These are phyloP conservation scores for Formica aserva DNA, from an alignment of 2,888 invertebrate species.

Conservation along the genomic window DNA sequence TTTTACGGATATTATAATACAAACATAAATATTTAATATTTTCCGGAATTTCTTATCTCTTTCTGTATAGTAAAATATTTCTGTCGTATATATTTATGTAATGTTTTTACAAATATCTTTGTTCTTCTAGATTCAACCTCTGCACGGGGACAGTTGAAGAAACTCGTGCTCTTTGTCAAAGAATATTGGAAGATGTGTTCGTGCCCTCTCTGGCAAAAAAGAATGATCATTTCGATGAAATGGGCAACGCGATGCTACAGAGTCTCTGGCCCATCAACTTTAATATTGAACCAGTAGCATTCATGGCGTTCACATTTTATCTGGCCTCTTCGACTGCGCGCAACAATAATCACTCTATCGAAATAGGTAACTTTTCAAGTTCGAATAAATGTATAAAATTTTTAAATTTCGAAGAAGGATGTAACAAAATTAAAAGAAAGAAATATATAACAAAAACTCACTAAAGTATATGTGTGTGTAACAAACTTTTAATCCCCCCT, in stretches of 20 bases:
- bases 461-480: not conserved
- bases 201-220: conserved; percentile 88
- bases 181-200: conserved; percentile 88
- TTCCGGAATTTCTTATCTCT: not conserved
- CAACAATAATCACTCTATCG: conserved; percentile 82
- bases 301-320: conserved; percentile 87
- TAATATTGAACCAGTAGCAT: conserved; percentile 87
- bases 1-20: not conserved
- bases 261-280: conserved; percentile 91
- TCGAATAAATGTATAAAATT: not conserved
- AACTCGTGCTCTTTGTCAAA: conserved; percentile 88
- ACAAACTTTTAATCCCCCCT: not conserved
- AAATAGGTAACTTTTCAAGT: conserved; percentile 75
- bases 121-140: conserved; percentile 89
- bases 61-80: not conserved
- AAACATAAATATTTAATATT: not conserved
- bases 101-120: not conserved
- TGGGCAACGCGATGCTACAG: conserved; percentile 89
- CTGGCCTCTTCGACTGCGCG: conserved; percentile 84
- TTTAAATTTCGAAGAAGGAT: not conserved
- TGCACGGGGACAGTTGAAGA: conserved; percentile 89
- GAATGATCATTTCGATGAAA: conserved; percentile 89
- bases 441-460: not conserved
- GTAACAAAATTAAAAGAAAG: not conserved
- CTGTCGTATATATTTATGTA: not conserved